Evolutionary conservation across 2,113 vertebrate species (phyloP), one percentile per base, ranked within the genome.

Genomic region (Melanostigma gelatinosum): DNA sequence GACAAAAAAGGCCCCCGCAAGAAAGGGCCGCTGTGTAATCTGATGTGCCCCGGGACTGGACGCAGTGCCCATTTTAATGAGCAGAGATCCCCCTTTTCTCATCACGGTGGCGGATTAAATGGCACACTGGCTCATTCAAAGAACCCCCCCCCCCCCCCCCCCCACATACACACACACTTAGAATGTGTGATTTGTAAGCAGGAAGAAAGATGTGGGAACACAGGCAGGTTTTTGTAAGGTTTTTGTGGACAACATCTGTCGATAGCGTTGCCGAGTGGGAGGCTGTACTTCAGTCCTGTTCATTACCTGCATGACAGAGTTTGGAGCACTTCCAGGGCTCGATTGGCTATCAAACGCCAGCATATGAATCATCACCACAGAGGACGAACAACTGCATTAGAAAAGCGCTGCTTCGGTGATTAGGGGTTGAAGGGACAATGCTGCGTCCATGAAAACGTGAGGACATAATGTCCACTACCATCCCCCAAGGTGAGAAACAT

Each of bases 31-130:
- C 76, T 77, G 65, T 90, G 88, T 91, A 93, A 93, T 94, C 93
- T 92, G 90, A 93, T 93, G 92, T 85, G 86, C 86, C 89, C 85
- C 58, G 83, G 87, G 88, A 89, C 80, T 81, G 83, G 77, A 88
- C 68, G 58, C 70, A 11, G 65, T 81, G 72, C 61, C 89, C 87
- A 91, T 92, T 85, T 90, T 90, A 93, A 94, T 90, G 87, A 93
- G 90, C 82, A 67, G 20, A 87, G 83, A 91, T 79, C 70, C 66
- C 79, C 75, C 34, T 80, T 86, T 81, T 87, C 83, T 89, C 86
- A 91, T 91, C 90, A 86, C 40, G 9, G 27, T 44, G 55, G 72
- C 68, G 70, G 66, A 79, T 80, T 79, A 80, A 84, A 85, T 86
- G 74, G 71, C 83, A 82, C 85, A 85, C 61, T 71, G 72, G 77